phyloP scores from a whole-genome alignment of 2,797 vertebrate genomes.

The Eleutherodactylus coqui region DNA sequence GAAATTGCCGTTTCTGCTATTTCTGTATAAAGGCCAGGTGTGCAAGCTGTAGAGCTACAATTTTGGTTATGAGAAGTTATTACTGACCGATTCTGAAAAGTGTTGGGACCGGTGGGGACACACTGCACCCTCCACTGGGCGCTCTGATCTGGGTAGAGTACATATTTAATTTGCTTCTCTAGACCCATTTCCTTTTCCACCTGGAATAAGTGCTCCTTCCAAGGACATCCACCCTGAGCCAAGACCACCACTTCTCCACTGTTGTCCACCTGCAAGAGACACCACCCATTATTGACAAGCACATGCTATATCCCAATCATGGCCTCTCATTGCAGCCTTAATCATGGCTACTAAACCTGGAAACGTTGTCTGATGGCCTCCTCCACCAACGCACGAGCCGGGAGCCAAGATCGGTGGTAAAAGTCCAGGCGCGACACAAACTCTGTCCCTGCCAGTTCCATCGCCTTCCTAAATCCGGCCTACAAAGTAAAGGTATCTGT shows the following conservation, averaged over 20 bases:
- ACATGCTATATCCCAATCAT: background rate
- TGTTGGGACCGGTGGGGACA: slow-evolving; percentile 83
- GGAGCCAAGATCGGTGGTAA: slow-evolving; percentile 87
- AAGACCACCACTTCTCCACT: slow-evolving; percentile 86
- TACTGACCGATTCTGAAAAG: slow-evolving; percentile 90
- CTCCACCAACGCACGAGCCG: slow-evolving; percentile 85
- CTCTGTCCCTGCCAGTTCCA: slow-evolving; percentile 85
- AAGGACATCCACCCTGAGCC: slow-evolving; percentile 86
- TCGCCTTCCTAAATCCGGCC: slow-evolving; percentile 85
- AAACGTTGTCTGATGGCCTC: slow-evolving; percentile 79
- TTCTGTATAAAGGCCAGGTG: background rate
- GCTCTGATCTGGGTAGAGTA: slow-evolving; percentile 84
- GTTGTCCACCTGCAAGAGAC: slow-evolving; percentile 79
- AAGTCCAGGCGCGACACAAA: slow-evolving; percentile 88
- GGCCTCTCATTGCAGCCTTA: background rate
- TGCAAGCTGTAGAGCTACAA: background rate
- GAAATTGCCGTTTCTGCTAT: too few species aligned
- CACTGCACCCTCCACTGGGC: slow-evolving; percentile 93
- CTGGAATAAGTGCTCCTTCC: slow-evolving; percentile 91
- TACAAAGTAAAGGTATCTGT: slow-evolving; percentile 64
- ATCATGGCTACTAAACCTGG: slow-evolving; percentile 32
- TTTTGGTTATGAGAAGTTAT: background rate
- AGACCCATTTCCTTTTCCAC: slow-evolving; percentile 83
- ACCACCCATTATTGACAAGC: background rate
- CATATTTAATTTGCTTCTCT: slow-evolving; percentile 78